These are phyloP conservation scores for Amphiprion percula DNA, from an alignment of 2,113 vertebrate genomes.

Conservation along the genomic window DNA sequence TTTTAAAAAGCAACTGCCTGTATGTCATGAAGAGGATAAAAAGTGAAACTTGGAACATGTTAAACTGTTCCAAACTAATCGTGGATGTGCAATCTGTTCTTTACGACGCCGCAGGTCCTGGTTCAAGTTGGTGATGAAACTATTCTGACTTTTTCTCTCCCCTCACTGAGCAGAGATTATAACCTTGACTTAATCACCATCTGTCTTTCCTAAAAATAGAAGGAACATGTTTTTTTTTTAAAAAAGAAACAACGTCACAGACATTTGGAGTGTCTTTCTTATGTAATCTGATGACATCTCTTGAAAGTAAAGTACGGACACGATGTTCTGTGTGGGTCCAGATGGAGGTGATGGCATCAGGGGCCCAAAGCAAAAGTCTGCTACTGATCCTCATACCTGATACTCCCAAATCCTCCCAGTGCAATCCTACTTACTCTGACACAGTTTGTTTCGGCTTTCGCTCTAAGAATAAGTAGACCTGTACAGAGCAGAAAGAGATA, in stretches of 20 bases:
- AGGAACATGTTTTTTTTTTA: too few species aligned
- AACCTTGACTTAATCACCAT: constrained; percentile 5
- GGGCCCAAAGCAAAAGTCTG: too few species aligned
- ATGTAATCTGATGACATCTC: background rate
- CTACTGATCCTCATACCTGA: too few species aligned
- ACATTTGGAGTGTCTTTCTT: background rate
- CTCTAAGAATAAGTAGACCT: too few species aligned
- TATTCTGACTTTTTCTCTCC: background rate
- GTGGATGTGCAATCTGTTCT: background rate
- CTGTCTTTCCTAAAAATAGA: background rate
- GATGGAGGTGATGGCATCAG: too few species aligned
- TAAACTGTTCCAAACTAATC: background rate
- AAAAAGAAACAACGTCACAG: background rate
- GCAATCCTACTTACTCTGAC: too few species aligned
- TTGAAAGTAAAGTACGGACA: background rate
- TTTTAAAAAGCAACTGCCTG: too few species aligned
- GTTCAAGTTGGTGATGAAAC: background rate
- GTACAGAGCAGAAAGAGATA: too few species aligned
- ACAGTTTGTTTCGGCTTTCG: too few species aligned
- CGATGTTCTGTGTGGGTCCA: too few species aligned
- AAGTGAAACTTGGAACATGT: background rate
- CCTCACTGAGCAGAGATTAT: background rate
- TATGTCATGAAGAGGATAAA: background rate
- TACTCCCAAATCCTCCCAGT: too few species aligned
- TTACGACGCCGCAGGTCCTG: too few species aligned